Evolutionary conservation across 1,140 invertebrate species (phyloP).

Genomic region (Trypoxylus dichotomus): DNA sequence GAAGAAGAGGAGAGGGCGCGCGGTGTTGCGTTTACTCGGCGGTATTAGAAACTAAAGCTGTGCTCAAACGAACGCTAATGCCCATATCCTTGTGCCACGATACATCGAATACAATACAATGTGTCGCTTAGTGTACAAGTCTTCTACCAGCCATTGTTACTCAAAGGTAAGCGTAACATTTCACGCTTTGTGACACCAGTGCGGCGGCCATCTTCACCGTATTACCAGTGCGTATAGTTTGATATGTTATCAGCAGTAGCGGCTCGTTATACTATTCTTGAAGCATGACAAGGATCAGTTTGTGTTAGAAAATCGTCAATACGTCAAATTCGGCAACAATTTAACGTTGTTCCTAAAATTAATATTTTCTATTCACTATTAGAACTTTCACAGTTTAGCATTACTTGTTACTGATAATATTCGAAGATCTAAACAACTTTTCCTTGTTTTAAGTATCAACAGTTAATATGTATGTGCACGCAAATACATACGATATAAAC

Average conservation of each 20-base stretch:
- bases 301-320: not conserved
- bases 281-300: not conserved
- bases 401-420: too few species aligned
- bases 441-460: too few species aligned
- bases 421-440: too few species aligned
- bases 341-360: too few species aligned
- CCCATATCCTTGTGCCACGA: slow-evolving; percentile 32
- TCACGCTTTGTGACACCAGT: slow-evolving; percentile 47
- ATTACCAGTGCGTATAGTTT: not conserved
- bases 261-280: not conserved
- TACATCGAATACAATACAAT: slow-evolving; percentile 35
- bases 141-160: slow-evolving; percentile 47
- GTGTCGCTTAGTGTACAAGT: slow-evolving; percentile 33
- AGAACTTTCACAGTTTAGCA: too few species aligned
- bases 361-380: too few species aligned
- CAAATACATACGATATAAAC: too few species aligned
- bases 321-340: too few species aligned
- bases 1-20: not conserved
- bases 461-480: too few species aligned
- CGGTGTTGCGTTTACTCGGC: slow-evolving; percentile 2
- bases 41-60: slow-evolving; percentile 38
- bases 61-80: slow-evolving; percentile 31
- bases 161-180: slow-evolving; percentile 47
- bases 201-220: slow-evolving; percentile 37
- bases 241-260: slow-evolving; percentile 23